Evolutionary conservation across 2,888 invertebrate genomes (phyloP).

Genomic region (Microdon myrmicae): DNA sequence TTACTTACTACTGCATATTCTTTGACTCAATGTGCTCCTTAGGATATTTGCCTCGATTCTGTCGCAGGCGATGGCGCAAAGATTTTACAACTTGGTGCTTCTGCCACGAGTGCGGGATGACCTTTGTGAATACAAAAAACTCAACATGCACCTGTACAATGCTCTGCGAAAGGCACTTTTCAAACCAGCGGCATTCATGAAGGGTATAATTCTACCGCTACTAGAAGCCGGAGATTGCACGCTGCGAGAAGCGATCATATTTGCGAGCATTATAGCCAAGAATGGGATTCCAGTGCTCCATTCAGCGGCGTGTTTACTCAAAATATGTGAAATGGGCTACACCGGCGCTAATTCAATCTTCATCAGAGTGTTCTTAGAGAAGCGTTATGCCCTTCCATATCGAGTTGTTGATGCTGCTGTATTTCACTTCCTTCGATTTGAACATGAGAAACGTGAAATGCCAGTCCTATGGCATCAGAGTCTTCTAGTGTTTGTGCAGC

Average conservation of each 20-base stretch:
- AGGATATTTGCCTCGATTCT: conserved; percentile 97
- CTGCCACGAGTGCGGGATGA: conserved; percentile 94
- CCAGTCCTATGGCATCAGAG: conserved; percentile 99
- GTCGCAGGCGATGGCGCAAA: conserved; percentile 95
- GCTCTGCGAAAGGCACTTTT: conserved; percentile 92
- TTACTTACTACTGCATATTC: not conserved
- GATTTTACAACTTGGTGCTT: conserved; percentile 93
- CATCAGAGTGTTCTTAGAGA: conserved; percentile 91
- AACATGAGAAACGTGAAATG: conserved; percentile 81
- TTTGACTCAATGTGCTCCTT: conserved; percentile 59
- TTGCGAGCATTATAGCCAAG: conserved; percentile 90
- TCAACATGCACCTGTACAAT: conserved; percentile 97
- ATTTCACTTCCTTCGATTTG: conserved; percentile 91
- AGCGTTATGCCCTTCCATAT: conserved; percentile 97
- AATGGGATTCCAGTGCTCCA: conserved; percentile 94
- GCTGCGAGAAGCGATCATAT: conserved; percentile 92
- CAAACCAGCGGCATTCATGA: conserved; percentile 98
- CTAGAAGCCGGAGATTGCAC: conserved; percentile 92
- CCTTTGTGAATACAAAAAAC: conserved; percentile 90
- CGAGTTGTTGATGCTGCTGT: conserved; percentile 94
- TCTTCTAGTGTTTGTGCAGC: conserved; percentile 90
- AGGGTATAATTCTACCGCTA: conserved; percentile 81
- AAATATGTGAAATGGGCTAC: conserved; percentile 98
- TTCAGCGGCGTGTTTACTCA: conserved; percentile 92
- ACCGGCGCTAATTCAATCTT: conserved; percentile 96